Base-by-base conservation (phyloP, 2,113 vertebrate species). In the Crypturellus undulatus region DNA sequence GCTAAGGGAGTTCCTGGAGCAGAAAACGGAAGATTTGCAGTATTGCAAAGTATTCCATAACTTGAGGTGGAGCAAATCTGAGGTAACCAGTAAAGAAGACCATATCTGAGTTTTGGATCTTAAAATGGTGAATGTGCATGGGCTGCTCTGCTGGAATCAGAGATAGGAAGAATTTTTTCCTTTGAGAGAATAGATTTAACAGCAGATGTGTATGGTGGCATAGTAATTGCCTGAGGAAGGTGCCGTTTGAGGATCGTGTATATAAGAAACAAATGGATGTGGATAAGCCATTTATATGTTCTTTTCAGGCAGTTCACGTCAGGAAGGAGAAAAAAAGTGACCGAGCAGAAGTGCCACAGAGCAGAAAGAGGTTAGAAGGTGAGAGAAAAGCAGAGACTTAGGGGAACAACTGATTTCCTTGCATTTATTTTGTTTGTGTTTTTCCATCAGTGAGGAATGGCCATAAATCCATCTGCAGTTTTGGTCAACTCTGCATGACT, bases 351-450 rank as follows among this genome's bases (percentile, higher is more conserved):
- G 38, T 38, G 60, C 25, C 77, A 87, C 42, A 90, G 40, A 72
- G 58, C 32, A 90, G 90, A 73, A 72, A 85, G 26, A 17, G 68
- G 75, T 94, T 84, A 90, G 87, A 77, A 95, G 76, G 87, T 54
- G 54, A 90, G 30, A 90, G 36, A 26, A 91, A 92, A 94, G 20
- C 17, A 25, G n/a, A 70, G 45, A 54, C 94, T 84, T 89, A 2
- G 3, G 91, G 84, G 78, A 92, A 68, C 63, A 91, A 45, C 68
- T 96, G 59, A 59, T 93, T 96, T 94, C 63, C 78, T 70, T 90
- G 71, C 47, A 80, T 94, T 90, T 36, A 90, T 95, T 96, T 94
- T 89, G 92, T 94, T 94, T 94, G 67, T 94, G 54, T 93, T 89
- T 95, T 93, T 87, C 63, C 75, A 34, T 84, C 91, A 87, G 73